Conservation (phyloP, 2,113 vertebrate genomes). For the Psephotus haematonotus region DNA sequence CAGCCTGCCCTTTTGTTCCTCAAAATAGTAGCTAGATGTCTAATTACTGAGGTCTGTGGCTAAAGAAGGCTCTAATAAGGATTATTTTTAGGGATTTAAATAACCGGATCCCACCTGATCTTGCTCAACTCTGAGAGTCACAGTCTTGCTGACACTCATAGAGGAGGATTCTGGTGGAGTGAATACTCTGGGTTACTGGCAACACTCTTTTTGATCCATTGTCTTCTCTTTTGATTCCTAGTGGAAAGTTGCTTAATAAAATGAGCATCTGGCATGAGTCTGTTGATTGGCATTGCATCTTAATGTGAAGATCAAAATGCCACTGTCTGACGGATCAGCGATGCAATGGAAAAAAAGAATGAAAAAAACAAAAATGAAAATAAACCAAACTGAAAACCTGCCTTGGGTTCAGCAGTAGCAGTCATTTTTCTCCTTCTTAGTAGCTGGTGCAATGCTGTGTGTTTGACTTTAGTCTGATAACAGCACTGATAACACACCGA, state of each 20-base stretch:
- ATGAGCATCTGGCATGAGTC: background rate
- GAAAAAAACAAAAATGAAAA: background rate
- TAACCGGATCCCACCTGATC: background rate
- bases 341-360: background rate
- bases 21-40: background rate
- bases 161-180: background rate
- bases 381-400: background rate
- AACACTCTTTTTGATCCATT: background rate
- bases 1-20: background rate
- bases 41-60: background rate
- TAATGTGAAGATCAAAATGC: background rate
- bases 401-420: background rate
- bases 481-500: background rate
- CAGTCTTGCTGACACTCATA: background rate
- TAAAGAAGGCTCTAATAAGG: background rate
- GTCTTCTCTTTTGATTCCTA: background rate
- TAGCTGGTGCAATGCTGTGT: background rate
- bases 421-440: background rate
- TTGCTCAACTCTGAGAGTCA: background rate
- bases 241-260: background rate
- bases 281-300: background rate
- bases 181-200: background rate
- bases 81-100: background rate
- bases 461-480: background rate
- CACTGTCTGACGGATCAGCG: background rate